These are phyloP conservation scores for Crepidodera aurea DNA, from an alignment of 2,888 invertebrate genomes.

Conservation along the genomic window DNA sequence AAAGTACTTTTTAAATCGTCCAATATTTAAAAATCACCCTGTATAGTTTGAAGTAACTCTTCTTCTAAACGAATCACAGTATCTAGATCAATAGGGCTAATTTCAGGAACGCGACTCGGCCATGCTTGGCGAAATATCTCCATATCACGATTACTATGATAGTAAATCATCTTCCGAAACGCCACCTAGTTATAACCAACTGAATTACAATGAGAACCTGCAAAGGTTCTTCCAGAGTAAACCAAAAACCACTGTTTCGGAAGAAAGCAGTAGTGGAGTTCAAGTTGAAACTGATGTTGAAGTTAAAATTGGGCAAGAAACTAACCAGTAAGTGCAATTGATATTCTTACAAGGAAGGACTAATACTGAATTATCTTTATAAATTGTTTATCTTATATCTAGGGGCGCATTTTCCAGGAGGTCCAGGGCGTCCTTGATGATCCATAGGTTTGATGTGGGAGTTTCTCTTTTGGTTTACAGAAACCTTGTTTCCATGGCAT, in stretches of 20 bases:
- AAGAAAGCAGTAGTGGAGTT: slow-evolving; percentile 61
- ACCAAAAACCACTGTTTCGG: slow-evolving; percentile 68
- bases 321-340: slow-evolving; percentile 55
- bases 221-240: slow-evolving; percentile 72
- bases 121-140: slow-evolving; percentile 85
- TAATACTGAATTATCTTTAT: no score
- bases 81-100: neutral
- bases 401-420: no score
- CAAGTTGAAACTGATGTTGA: slow-evolving; percentile 60
- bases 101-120: slow-evolving; percentile 79
- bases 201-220: slow-evolving; percentile 84
- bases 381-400: no score
- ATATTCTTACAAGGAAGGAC: neutral
- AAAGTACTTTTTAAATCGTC: no score
- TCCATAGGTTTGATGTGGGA: no score
- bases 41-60: no score
- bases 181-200: slow-evolving; percentile 82
- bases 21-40: no score
- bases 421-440: no score
- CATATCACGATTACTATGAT: slow-evolving; percentile 81
- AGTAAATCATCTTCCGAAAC: slow-evolving; percentile 83
- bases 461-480: no score
- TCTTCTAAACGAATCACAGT: no score
- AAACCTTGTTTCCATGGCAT: no score
- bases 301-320: slow-evolving; percentile 53